Evolutionary conservation across 2,888 invertebrate species (phyloP), one percentile per base, ranked within the genome.

Genomic region (Physocephala rufipes): DNA sequence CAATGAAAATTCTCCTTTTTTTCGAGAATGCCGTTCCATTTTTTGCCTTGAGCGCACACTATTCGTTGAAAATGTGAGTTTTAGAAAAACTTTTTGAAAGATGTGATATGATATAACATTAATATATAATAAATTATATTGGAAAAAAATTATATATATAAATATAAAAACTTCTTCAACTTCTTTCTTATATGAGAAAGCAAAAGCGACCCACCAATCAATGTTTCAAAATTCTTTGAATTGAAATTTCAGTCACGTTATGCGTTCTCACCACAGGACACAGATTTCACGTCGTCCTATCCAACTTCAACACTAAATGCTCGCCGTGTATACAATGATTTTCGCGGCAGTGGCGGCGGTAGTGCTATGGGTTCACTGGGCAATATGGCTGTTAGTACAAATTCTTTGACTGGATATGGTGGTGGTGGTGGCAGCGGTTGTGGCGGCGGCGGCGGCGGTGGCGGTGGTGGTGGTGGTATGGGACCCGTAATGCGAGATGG

Each of bases 201-300:
- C 78, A 79, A 78, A 78, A 80, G 80, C 82, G 80, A 36, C 36
- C 82, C 82, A 81, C 81, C 77, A 74, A 72, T 81, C 80, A n/a
- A n/a, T n/a, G n/a, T n/a, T 81, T 81, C 79, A 81, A 81, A 79
- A 76, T 77, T 79, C 80, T 81, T 82, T 82, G 81, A 81, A 81
- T 77, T 74, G 76, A 78, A 76, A 81, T 86, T 86, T 82, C 86
- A 86, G 86, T 86, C 86, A 83, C 86, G 85, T 84, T 86, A 86
- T 85, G 86, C 86, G 84, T 86, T 86, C 83, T 86, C 86, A 84
- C 84, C 86, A 80, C 86, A 86, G 86, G 86, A 86, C 79, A 84
- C 86, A 82, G 86, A 86, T 81, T 86, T 86, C 80, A 82, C 86
- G 78, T 84, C 83, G 77, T 80, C 82, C 72, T 84, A 85, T 80